Base-by-base conservation (phyloP, 2,797 vertebrate genomes). In the Aplochiton taeniatus region DNA sequence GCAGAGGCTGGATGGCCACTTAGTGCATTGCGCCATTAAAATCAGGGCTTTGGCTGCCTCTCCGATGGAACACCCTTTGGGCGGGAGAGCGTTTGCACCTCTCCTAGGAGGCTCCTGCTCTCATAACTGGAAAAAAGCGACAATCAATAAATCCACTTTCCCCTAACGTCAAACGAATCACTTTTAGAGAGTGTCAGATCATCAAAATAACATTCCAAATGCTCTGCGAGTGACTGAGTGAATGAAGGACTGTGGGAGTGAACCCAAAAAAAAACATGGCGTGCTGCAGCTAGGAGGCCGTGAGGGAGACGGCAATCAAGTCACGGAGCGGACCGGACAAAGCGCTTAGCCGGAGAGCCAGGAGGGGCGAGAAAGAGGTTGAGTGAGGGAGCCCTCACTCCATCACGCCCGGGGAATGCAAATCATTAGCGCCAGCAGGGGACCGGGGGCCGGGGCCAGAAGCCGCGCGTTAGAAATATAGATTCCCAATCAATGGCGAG, bases 351-450 rank as follows among this genome's bases (percentile, higher is more conserved):
- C 11, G 5, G 59, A 60, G 8, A 17, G 46, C 19, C 4, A 6
- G 7, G 20, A 4, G n/a, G 54, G 13, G 41, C 51, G 42, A 52
- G 20, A 44, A 10, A 64, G 13, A 11, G 6, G 8, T 48, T 42
- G 8, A 4, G 10, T 9, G 46, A 63, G 18, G 11, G 59, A 62
- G 73, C 73, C 66, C 80, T 83, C 78, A 78, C 80, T 81, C 81
- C 72, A 85, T 85, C 83, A 85, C 77, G 72, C 59, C 4, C 1
- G 58, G 48, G n/a, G 57, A 80, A 88, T 86, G 80, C 83, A 87
- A 90, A 90, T 88, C 78, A 75, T 77, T 74, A 82, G 79, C 78
- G 87, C 87, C 85, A 83, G 77, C 80, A 70, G 72, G 57, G 76
- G 86, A 81, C 82, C 44, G 64, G 76, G 77, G 31, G 31, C 31